A percentile compares a stretch with the other conserved stretches of the same genome.
Conservation (phyloP, 2,113 vertebrate species). For the Ciconia stormi region DNA sequence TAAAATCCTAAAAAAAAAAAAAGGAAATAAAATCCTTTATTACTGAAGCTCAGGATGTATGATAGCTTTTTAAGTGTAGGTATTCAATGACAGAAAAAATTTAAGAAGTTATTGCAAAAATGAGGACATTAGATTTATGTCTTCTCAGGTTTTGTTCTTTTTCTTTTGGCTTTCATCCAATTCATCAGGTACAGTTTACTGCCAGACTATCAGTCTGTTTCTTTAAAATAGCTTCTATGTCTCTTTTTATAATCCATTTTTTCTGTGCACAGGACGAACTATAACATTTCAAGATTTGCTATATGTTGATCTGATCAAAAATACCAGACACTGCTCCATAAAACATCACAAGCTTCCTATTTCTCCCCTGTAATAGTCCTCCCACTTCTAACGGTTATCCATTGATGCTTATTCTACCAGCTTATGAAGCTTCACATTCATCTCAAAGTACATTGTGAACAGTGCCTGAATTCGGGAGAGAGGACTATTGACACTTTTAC, state of each 20-base stretch:
- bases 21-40: too few relatives aligned
- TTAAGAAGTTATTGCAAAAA: conserved; percentile 31
- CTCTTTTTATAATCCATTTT: background rate
- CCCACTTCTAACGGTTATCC: background rate
- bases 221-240: background rate
- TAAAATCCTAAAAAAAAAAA: too few relatives aligned
- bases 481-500: background rate
- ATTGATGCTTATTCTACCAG: background rate
- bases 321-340: background rate
- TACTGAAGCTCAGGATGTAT: conserved; percentile 10
- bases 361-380: background rate
- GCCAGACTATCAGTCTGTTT: background rate
- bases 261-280: background rate
- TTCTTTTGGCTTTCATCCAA: background rate
- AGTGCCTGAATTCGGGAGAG: background rate
- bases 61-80: conserved; percentile 40
- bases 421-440: background rate
- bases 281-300: background rate
- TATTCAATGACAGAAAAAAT: conserved; percentile 45
- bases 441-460: background rate
- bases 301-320: background rate
- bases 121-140: conserved; percentile 25
- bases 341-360: background rate
- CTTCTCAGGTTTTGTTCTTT: background rate
- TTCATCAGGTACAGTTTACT: background rate